A percentile compares a stretch with the other conserved stretches of the same genome.
These are phyloP conservation scores for Sylvia atricapilla DNA, from an alignment of 2,113 vertebrate species.

Conservation along the genomic window DNA sequence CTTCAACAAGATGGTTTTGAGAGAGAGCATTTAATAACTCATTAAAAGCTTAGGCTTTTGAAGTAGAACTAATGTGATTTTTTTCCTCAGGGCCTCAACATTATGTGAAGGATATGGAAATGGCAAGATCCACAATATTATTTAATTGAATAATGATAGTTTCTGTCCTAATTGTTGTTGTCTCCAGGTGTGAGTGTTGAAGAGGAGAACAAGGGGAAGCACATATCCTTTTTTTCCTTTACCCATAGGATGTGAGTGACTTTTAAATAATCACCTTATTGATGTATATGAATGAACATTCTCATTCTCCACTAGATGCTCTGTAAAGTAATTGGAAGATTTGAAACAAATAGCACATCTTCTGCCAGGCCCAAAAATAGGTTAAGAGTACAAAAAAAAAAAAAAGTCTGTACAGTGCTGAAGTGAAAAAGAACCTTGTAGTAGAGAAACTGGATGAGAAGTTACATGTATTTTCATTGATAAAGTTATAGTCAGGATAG, in stretches of 20 bases:
- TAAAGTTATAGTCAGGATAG: background rate
- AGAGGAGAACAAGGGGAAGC: rapidly evolving
- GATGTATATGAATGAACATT: background rate
- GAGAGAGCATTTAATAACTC: background rate
- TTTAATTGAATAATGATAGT: background rate
- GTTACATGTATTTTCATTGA: background rate
- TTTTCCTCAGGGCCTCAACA: background rate
- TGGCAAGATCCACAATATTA: background rate
- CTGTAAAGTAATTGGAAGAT: background rate
- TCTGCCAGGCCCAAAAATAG: background rate
- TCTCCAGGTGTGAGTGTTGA: background rate
- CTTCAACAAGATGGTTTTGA: background rate
- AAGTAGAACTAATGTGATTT: background rate
- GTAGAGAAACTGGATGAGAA: background rate
- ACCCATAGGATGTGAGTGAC: background rate
- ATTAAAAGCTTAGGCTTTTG: background rate
- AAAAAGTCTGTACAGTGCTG: background rate
- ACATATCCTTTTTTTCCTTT: background rate
- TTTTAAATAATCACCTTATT: background rate
- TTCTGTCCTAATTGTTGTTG: background rate
- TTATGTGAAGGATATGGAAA: background rate
- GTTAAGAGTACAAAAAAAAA: background rate
- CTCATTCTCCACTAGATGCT: background rate
- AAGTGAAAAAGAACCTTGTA: background rate
- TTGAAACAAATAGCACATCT: background rate